Conservation (phyloP, 2,113 vertebrate genomes). For the Vidua macroura region DNA sequence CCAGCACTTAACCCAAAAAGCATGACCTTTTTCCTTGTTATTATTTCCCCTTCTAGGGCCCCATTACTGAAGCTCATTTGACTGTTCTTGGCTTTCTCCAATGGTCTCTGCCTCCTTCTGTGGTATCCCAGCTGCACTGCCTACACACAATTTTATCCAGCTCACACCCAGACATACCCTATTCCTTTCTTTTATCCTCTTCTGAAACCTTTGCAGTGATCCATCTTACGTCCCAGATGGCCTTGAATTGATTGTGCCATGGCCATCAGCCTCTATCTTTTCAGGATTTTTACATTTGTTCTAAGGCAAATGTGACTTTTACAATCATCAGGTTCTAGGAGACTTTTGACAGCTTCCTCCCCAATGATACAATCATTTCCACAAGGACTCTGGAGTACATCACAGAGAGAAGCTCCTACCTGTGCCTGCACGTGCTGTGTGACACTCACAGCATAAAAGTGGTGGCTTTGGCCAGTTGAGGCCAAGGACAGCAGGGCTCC, state of each 20-base stretch:
- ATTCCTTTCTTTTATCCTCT: not conserved
- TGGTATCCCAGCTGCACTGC: not conserved
- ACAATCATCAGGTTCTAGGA: not conserved
- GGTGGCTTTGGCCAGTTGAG: not conserved
- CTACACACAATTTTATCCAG: constrained; percentile 14
- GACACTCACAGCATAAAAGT: not conserved
- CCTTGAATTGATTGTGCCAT: not conserved
- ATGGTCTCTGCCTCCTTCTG: constrained; percentile 23
- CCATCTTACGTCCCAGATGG: not conserved
- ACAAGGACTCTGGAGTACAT: not conserved
- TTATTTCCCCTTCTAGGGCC: not conserved
- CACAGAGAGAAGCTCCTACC: not conserved
- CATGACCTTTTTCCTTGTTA: not conserved
- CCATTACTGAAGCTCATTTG: constrained; percentile 29
- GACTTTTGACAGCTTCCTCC: not conserved
- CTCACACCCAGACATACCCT: not conserved
- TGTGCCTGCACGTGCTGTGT: not conserved
- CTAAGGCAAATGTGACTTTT: not conserved
- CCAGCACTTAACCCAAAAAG: constrained; percentile 48
- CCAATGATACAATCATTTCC: not conserved
- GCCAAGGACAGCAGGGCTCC: not conserved
- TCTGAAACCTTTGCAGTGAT: not conserved
- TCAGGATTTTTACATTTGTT: not conserved
- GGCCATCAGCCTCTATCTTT: not conserved
- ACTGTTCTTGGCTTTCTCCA: constrained; percentile 30